Percentiles rank a stretch among this genome's conserved stretches.
Evolutionary conservation across 1,140 invertebrate species (phyloP).

Genomic region (Bombus affinis): DNA sequence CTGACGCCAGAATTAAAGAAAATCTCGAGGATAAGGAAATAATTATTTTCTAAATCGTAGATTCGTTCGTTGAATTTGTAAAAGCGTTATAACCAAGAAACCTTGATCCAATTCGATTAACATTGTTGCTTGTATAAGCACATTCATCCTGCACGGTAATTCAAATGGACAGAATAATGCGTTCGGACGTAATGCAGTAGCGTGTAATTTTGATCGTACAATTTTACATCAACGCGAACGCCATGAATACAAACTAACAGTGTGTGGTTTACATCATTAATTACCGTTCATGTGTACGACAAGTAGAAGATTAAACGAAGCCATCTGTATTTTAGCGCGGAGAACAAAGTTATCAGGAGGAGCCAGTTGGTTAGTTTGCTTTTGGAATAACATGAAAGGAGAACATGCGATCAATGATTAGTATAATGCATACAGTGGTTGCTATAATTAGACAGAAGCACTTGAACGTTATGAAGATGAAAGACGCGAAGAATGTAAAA

Average conservation of each 20-base stretch:
- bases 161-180: not conserved
- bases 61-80: too few species aligned
- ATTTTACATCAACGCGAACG: not conserved
- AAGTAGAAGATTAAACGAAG: not conserved
- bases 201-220: not conserved
- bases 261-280: not conserved
- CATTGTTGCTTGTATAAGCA: not conserved
- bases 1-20: not conserved
- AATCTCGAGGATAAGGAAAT: not conserved
- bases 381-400: not conserved
- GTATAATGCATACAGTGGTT: not conserved
- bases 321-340: not conserved
- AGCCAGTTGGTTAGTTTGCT: not conserved
- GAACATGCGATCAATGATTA: not conserved
- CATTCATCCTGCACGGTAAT: not conserved
- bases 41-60: not conserved
- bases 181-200: not conserved
- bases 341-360: not conserved
- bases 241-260: slow-evolving; percentile 3
- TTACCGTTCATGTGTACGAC: not conserved
- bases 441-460: not conserved
- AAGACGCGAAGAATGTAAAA: not conserved
- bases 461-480: not conserved
- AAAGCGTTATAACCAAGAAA: too few species aligned
- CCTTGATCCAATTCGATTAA: not conserved